Evolutionary conservation across 2,888 invertebrate species (phyloP).

Genomic region (Lasius fuliginosus): DNA sequence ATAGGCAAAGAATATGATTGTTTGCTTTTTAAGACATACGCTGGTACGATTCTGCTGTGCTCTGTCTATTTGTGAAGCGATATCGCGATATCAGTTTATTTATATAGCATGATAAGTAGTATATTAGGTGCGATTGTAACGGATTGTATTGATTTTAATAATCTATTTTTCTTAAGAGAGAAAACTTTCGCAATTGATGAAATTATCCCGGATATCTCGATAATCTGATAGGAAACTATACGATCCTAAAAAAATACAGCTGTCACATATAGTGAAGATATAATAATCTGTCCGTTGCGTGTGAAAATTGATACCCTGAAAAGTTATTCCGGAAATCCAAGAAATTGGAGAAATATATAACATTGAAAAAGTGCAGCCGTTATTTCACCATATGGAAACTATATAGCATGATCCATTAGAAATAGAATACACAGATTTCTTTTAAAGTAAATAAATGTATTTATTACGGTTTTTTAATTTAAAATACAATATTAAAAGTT

Average conservation of each 20-base stretch:
- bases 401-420: background rate
- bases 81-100: conserved; percentile 66
- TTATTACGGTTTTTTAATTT: background rate
- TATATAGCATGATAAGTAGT: conserved; percentile 57
- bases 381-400: background rate
- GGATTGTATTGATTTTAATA: background rate
- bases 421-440: background rate
- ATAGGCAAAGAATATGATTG: background rate
- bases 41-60: conserved; percentile 46
- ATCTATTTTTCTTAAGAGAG: background rate
- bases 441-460: background rate
- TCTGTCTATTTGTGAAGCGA: conserved; percentile 50
- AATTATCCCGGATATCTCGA: background rate
- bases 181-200: background rate
- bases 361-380: background rate
- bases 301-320: background rate
- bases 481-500: background rate
- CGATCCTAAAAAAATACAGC: background rate
- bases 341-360: background rate
- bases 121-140: background rate
- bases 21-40: background rate
- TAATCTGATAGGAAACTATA: background rate
- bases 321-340: background rate
- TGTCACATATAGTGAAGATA: background rate
- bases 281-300: background rate